A percentile compares a stretch with the other conserved stretches of the same genome.
Conservation (phyloP, 2,113 vertebrate genomes). For the Chrysemys picta region DNA sequence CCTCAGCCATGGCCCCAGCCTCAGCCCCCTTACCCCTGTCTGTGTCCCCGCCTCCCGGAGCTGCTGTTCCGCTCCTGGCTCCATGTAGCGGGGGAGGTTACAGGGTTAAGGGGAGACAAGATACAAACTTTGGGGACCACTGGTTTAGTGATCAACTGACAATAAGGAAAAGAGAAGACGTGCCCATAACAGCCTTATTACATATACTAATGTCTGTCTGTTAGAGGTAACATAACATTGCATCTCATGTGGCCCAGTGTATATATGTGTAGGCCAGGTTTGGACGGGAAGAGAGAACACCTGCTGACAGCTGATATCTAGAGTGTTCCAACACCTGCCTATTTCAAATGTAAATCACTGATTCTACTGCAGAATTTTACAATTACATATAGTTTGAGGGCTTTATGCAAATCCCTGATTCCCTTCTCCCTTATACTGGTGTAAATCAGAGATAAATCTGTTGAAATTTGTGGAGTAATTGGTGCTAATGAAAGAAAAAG, state of each 20-base stretch:
- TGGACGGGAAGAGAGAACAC: neutral
- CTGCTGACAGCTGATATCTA: accelerated
- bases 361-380: neutral
- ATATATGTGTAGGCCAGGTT: accelerated
- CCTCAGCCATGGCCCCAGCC: too few relatives aligned
- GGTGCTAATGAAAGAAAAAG: neutral
- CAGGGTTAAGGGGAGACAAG: too few relatives aligned
- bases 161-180: neutral
- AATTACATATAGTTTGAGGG: neutral
- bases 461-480: neutral
- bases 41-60: accelerated
- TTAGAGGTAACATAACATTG: neutral
- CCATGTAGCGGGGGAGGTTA: too few relatives aligned
- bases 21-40: too few relatives aligned
- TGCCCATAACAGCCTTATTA: neutral
- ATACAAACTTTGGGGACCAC: too few relatives aligned
- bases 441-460: neutral
- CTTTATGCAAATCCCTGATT: neutral
- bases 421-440: neutral
- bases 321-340: accelerated
- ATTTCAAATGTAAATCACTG: accelerated
- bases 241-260: neutral
- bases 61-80: too few relatives aligned
- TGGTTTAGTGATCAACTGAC: neutral
- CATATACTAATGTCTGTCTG: neutral